Base-by-base conservation (phyloP, 2,888 invertebrate genomes). In the Enchytraeus crypticus region DNA sequence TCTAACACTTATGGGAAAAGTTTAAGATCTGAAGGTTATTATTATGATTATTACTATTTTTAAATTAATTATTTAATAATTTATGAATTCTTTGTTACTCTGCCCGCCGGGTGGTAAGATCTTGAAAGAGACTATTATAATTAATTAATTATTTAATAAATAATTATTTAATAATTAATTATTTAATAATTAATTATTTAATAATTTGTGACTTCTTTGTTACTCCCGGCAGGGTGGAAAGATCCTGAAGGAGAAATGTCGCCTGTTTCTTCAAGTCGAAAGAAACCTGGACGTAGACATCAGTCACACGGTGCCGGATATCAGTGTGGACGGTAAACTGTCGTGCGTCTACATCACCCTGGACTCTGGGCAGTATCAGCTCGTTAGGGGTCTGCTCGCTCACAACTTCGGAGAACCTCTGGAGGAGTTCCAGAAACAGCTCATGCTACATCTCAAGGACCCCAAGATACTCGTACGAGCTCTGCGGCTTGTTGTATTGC, bases 321-420 rank as follows among this genome's bases (percentile, higher is more conserved):
- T 90, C 79, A 87, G 88, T 72, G 84, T 92, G 21, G 87, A 87
- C 64, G 95, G 92, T 26, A 86, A 87, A 33, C 81, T 96, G 63
- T 88, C 91, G 2, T 89, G 90, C 38, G 84, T 95, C 71, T 87
- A 89, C 78, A 87, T 87, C 64, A 85, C 87, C 51, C 79, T 96
- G 61, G 89, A 91, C 81, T 83, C 88, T 54, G 84, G 86, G 54
- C 92, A 93, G 78, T 95, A 92, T 80, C 87, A 88, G 77, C 81
- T 95, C 47, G 84, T 96, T 57, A 85, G 90, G 63, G 93, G 92
- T 23, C 84, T 96, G 62, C 82, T 96, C 5, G 84, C 87, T 2
- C 88, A 89, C 80, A 96, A 96, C 81, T 85, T 96, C 65, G 92
- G 90, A 1, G 95, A 93, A 79, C 83, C 84, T 70, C 84, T 89